These are phyloP conservation scores for Eolophus roseicapilla DNA, from an alignment of 2,113 vertebrate genomes.

Conservation along the genomic window DNA sequence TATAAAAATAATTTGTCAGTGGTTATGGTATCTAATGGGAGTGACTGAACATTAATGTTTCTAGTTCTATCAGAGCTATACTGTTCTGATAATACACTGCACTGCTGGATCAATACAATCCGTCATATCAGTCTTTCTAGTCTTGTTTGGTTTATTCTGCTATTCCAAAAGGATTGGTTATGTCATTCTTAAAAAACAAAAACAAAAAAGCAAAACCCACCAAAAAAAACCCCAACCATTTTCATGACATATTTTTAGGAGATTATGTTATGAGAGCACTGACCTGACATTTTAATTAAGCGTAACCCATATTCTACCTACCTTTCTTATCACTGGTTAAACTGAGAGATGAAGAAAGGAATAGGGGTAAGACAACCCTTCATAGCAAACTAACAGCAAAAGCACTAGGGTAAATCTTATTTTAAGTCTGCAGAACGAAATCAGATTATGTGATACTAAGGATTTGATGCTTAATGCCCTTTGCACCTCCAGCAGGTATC, in stretches of 20 bases:
- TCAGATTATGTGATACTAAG: neutral
- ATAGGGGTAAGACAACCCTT: fast-evolving
- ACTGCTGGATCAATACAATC: neutral
- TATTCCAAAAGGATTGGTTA: neutral
- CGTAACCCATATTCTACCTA: neutral
- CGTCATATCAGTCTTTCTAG: neutral
- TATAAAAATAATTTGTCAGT: neutral
- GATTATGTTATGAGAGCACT: neutral
- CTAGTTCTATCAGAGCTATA: neutral
- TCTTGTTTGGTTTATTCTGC: neutral
- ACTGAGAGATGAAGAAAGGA: neutral
- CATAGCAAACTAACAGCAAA: neutral
- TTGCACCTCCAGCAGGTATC: neutral
- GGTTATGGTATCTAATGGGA: neutral
- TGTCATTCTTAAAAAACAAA: neutral
- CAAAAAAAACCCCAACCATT: neutral
- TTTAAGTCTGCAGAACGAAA: neutral
- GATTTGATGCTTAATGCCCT: neutral
- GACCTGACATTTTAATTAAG: neutral
- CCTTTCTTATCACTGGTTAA: neutral
- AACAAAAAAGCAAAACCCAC: neutral
- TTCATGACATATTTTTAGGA: neutral
- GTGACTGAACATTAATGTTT: neutral
- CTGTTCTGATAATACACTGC: neutral
- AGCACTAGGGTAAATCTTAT: neutral